These are phyloP conservation scores for Agapostemon virescens DNA, from an alignment of 2,888 invertebrate genomes.

Conservation along the genomic window DNA sequence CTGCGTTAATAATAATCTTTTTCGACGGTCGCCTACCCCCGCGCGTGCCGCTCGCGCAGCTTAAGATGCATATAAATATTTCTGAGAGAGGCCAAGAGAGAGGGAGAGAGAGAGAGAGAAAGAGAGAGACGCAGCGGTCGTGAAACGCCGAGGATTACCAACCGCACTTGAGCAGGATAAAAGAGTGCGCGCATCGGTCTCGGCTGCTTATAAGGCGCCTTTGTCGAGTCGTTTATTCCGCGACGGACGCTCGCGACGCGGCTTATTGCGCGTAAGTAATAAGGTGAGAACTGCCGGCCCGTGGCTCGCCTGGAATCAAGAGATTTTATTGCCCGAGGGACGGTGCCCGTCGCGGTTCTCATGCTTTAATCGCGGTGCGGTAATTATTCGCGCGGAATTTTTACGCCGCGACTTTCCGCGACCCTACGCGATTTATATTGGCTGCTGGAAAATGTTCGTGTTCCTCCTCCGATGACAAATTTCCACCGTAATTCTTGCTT, in stretches of 20 bases:
- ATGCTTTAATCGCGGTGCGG: background rate
- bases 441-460: background rate
- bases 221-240: constrained; percentile 57
- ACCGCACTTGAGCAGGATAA: constrained; percentile 38
- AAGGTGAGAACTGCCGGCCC: constrained; percentile 60
- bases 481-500: background rate
- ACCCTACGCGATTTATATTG: background rate
- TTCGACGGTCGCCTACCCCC: constrained; percentile 59
- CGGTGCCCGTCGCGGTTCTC: background rate
- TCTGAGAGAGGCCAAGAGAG: constrained; percentile 43
- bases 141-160: constrained; percentile 66
- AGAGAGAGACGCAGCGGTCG: constrained; percentile 39
- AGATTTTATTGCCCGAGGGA: constrained; percentile 26
- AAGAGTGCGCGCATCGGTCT: constrained; percentile 62
- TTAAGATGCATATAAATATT: constrained; percentile 70
- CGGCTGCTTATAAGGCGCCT: constrained; percentile 52
- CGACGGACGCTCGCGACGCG: constrained; percentile 5
- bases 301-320: constrained; percentile 13
- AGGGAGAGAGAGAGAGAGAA: background rate
- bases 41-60: constrained; percentile 50
- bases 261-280: constrained; percentile 56
- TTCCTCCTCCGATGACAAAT: background rate
- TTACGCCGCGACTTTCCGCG: background rate
- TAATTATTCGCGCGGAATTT: constrained; percentile 6
- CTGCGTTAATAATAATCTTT: constrained; percentile 70